Evolutionary conservation across 2,888 invertebrate genomes (phyloP), one percentile per base, ranked within the genome.

Genomic region (Julus scanicus): DNA sequence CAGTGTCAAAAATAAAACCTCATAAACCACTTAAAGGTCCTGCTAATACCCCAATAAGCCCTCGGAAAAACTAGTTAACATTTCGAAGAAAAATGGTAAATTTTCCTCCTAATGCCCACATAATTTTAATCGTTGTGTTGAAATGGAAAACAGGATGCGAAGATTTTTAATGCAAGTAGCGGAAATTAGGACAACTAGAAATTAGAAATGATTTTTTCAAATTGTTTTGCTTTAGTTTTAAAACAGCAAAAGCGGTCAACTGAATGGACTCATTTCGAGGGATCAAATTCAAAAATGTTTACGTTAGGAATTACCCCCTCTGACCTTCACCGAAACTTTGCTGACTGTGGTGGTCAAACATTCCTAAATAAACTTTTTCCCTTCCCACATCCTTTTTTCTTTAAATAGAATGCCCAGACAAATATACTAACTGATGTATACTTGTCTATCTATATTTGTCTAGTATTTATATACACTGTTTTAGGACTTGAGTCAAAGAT

Each of bases 221-320:
- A 3, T 53, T 15, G 11, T 53, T 80, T 17, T 63, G 6, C n/a
- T 17, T n/a, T n/a, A n/a, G n/a, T 63, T 80, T 13, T 20, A 29
- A 71, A 29, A 29, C 29, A 80, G 13, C 29, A 29, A 29, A 9
- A 37, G 9, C 1, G 29, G 3, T 29, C 29, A 53, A 20, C 71
- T 71, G 11, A 80, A 37, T 80, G 80, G 80, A 80, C 80, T 80
- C 37, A 80, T 37, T 20, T 80, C 13, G 29, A 9, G 37, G 80
- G 80, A 53, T 80, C 80, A 11, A 37, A 80, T 80, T 80, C 37
- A 20, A 20, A 20, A 71, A n/a, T 80, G 80, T 80, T 80, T 80
- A 80, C 80, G 15, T 0, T 29, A 29, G 8, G 3, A 13, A 11
- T 80, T 80, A 37, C 8, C 80, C 80, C 11, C 13, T 13, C 29